Evolutionary conservation across 2,113 vertebrate genomes (phyloP).

Genomic region (Cariama cristata): DNA sequence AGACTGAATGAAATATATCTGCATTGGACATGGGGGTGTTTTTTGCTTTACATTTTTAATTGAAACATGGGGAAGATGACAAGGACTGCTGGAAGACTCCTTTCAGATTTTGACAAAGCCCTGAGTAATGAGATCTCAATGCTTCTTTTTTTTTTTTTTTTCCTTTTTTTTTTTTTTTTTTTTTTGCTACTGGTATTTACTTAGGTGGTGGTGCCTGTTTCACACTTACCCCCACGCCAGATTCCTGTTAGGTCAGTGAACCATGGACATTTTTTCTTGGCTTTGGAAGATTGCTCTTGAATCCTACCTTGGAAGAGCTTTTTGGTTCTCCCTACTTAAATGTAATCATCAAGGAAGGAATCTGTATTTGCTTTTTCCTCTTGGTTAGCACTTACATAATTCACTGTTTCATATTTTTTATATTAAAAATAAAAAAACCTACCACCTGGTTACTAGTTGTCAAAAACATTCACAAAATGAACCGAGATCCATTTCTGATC

Average conservation of each 20-base stretch:
- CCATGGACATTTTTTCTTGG: rapidly evolving
- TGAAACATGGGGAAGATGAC: neutral
- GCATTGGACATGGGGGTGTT: rapidly evolving
- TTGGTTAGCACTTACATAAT: neutral
- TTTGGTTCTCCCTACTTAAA: neutral
- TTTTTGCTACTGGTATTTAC: neutral
- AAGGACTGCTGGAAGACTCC: neutral
- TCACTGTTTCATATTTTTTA: neutral
- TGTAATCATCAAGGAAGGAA: neutral
- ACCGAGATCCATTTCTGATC: neutral
- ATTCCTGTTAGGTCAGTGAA: neutral
- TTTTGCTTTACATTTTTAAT: neutral
- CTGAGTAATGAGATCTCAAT: neutral
- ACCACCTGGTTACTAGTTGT: neutral
- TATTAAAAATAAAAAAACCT: neutral
- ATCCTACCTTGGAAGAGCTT: neutral
- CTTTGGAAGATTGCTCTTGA: neutral
- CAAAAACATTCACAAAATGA: neutral
- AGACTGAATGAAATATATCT: neutral
- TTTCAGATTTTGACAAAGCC: neutral
- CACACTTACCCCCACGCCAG: neutral
- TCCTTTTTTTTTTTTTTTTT: neutral
- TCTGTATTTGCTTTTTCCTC: neutral
- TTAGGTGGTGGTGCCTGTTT: neutral
- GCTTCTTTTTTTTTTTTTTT: no score